Evolutionary conservation across 2,113 vertebrate species (phyloP), one percentile per base, ranked within the genome.

Genomic region (Podarcis cretensis): DNA sequence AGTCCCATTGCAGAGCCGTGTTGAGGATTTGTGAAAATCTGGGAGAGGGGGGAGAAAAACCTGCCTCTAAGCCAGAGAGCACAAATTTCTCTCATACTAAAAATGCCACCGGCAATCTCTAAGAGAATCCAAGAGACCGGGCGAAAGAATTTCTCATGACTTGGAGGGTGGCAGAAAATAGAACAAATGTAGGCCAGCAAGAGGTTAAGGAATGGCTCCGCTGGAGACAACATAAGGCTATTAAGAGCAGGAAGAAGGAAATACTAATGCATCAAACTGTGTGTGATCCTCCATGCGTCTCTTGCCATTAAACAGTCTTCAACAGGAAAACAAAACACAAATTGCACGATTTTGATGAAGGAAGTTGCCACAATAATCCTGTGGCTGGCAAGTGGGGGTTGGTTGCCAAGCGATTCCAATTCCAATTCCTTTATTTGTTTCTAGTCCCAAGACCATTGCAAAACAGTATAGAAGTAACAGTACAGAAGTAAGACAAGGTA

Each of bases 241-340:
- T 88, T 65, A 83, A 76, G 57, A 54, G n/a, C 54, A 88, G 40
- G 80, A 74, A 82, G 30, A 85, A 54, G 21, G 57, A 85, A 59
- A 7, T 75, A 18, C 14, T 81, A 82, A 82, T 75, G 79, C 16
- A 32, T 81, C 25, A 8, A 54, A 69, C 8, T 59, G 68, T 8
- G 1, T 35, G 13, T 32, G 69, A 43, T 7, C 9, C 73, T 59
- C 16, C 40, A 6, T 83, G 37, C 35, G 35, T 77, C 63, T 48
- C 27, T 83, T 54, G 59, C 18, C 73, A 77, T 30, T 9, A 68
- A 71, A 10, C 37, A 23, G 23, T 48, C n/a, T 68, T 68, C 32
- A 83, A 35, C 27, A 88, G 65, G 25, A 74, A 71, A 73, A 87
- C 48, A 73, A 81, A 54, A 63, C n/a, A 48, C 32, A 81, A 87